Percentiles rank a stretch among this genome's conserved stretches.
Evolutionary conservation across 2,888 invertebrate genomes (phyloP).

Genomic region (Colletes collaris): DNA sequence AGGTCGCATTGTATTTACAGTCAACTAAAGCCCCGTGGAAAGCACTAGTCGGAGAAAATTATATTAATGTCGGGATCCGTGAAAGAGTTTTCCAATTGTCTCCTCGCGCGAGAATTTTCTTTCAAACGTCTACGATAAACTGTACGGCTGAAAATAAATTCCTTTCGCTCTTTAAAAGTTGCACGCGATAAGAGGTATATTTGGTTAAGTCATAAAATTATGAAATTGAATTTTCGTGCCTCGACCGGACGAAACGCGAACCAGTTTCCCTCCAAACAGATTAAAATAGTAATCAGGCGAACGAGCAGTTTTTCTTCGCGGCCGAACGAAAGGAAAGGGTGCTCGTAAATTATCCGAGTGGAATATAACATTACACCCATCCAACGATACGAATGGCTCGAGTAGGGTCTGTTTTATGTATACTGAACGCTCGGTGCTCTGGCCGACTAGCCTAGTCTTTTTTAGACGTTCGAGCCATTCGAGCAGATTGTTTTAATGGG

Average conservation of each 20-base stretch:
- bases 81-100: too few species aligned
- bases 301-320: background rate
- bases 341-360: constrained; percentile 59
- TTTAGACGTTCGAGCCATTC: constrained; percentile 56
- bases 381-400: constrained; percentile 42
- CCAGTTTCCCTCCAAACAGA: constrained; percentile 20
- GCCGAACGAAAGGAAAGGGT: background rate
- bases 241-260: constrained; percentile 4
- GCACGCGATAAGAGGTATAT: too few species aligned
- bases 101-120: too few species aligned
- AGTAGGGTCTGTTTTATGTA: constrained; percentile 64
- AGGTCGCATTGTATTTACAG: constrained; percentile 4
- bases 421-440: constrained; percentile 49
- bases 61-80: too few species aligned
- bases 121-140: too few species aligned
- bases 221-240: too few species aligned
- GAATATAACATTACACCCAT: constrained; percentile 30
- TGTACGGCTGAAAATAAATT: too few species aligned
- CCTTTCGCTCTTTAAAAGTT: too few species aligned
- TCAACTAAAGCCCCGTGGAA: too few species aligned
- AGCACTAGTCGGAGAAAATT: too few species aligned
- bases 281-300: constrained; percentile 13
- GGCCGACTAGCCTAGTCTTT: constrained; percentile 60
- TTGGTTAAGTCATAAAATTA: too few species aligned
- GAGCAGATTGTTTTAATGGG: constrained; percentile 73